Evolutionary conservation across 2,113 vertebrate species (phyloP), one percentile per base, ranked within the genome.

Genomic region (Erinaceus europaeus): DNA sequence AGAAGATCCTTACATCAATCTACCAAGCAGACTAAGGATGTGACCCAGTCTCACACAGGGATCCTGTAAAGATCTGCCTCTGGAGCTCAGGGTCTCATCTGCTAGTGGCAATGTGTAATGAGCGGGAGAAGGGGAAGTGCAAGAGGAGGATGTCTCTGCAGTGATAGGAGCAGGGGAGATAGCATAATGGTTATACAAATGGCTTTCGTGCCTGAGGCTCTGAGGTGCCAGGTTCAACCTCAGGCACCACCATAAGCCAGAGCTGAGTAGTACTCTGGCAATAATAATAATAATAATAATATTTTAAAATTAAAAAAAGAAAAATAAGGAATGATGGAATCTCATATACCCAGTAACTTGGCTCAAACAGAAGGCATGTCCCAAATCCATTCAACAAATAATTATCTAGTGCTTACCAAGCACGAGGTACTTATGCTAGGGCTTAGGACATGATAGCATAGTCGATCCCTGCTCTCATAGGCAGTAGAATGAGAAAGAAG

Each of bases 91-190:
- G 9, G 1, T 4, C 34, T n/a, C 61, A 59, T 46, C 13, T 17
- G 15, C 23, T 32, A 42, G 65, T 3, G 0, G 38, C 32, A 11
- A 7, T 23, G 4, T 34, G 5, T 4, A 34, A 50, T 0, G 36
- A 21, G n/a, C 4, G 1, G 11, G n/a, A 29, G 36, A 10, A 20
- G 48, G 38, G 32, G 17, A 42, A 9, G 23, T 0, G 53, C 15
- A 8, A 29, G 29, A 17, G 53, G 53, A 55, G 53, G 9, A 27
- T 9, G 53, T 23, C 4, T 40, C 27, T 76, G 40, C 11, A 40
- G n/a, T n/a, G n/a, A n/a, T n/a, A n/a, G n/a, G n/a, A n/a, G n/a
- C n/a, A n/a, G n/a, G n/a, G n/a, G n/a, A n/a, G n/a, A n/a, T n/a
- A n/a, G n/a, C n/a, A n/a, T n/a, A n/a, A n/a, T n/a, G n/a, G n/a